A percentile compares a stretch with the other conserved stretches of the same genome.
phyloP scores from a whole-genome alignment of 2,113 vertebrate genomes.

The Gymnogyps californianus region DNA sequence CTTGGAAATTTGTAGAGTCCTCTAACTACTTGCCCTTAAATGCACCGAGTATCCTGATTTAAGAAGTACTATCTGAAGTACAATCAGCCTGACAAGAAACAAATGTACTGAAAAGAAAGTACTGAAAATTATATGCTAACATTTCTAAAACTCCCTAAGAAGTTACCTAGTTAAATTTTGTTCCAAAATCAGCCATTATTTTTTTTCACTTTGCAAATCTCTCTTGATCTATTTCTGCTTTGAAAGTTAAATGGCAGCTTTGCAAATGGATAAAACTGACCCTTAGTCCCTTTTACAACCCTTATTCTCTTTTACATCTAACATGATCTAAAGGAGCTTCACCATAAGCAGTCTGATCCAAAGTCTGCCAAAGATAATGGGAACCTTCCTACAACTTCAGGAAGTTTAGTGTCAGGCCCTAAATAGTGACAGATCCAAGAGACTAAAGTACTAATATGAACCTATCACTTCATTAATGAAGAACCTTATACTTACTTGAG shows the following conservation, averaged over 20 bases:
- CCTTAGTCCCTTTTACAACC: not conserved
- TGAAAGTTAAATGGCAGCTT: not conserved
- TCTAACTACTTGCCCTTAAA: not conserved
- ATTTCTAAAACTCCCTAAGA: not conserved
- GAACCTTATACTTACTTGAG: not conserved
- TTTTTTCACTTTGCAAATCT: not conserved
- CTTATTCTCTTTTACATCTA: not conserved
- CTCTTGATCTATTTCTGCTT: not conserved
- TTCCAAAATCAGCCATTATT: not conserved
- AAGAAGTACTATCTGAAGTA: not conserved
- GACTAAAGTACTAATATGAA: not conserved
- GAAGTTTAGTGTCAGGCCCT: not conserved
- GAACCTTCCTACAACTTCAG: not conserved
- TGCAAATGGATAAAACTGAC: not conserved
- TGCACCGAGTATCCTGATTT: not conserved
- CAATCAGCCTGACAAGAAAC: not conserved
- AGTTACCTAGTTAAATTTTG: not conserved
- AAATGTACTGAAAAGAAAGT: not conserved
- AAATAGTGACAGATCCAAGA: not conserved
- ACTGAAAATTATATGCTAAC: not conserved
- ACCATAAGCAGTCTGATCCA: not conserved
- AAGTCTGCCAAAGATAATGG: not conserved
- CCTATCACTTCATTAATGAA: not conserved
- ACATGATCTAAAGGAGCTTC: not conserved
- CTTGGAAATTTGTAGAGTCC: not conserved